Evolutionary conservation across 2,797 vertebrate genomes (phyloP).

Genomic region (Gambelia wislizenii): DNA sequence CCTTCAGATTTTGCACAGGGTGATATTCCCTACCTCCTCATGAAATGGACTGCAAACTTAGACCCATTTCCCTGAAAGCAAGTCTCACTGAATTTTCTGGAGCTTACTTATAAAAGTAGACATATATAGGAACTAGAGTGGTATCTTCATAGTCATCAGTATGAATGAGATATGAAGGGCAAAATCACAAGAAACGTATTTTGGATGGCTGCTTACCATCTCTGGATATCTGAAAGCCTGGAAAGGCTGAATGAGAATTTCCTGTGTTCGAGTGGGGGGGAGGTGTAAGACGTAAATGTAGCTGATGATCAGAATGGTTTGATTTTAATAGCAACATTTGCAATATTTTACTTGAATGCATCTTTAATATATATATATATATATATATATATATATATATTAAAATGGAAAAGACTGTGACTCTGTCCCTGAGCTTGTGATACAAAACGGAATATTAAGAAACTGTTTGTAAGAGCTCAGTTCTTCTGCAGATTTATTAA

Average conservation of each 20-base stretch:
- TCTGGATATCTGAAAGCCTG: not conserved
- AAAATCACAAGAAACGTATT: not conserved
- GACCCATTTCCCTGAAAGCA: not conserved
- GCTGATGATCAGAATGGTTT: not conserved
- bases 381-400: too few relatives aligned
- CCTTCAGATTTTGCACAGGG: too few relatives aligned
- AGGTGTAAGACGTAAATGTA: not conserved
- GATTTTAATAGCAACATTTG: not conserved
- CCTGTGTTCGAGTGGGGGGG: not conserved
- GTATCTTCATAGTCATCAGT: too few relatives aligned
- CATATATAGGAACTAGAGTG: too few relatives aligned
- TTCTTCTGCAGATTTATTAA: constrained; percentile 38
- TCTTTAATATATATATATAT: not conserved
- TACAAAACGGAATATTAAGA: constrained; percentile 9
- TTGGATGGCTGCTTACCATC: not conserved
- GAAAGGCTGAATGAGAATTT: not conserved
- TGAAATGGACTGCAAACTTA: not conserved
- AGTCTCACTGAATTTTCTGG: not conserved
- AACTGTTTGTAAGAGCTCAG: not conserved
- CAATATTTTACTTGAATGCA: not conserved
- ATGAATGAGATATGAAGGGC: not conserved
- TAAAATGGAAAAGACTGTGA: constrained; percentile 5
- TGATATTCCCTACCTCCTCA: not conserved
- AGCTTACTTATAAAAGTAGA: too few relatives aligned
- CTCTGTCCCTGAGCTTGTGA: not conserved